Conservation (phyloP, 1,140 invertebrate genomes). For the Dufourea novaeangliae region DNA sequence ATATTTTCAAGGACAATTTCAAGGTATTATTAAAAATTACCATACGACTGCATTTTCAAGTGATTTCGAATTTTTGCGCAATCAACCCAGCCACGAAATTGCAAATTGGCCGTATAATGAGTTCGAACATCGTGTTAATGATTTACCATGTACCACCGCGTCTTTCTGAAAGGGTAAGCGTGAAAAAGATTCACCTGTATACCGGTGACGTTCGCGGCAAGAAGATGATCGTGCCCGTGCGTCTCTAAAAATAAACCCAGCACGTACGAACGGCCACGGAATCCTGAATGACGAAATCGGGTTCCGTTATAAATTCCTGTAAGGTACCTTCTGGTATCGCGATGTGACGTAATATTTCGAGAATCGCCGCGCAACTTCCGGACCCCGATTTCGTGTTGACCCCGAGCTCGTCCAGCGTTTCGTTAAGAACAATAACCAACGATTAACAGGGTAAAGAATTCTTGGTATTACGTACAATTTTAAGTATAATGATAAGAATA, state of each 20-base stretch:
- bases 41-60: no score
- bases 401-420: background rate
- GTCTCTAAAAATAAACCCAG: slow-evolving; percentile 57
- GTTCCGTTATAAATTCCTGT: slow-evolving; percentile 64
- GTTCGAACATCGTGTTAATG: background rate
- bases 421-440: no score
- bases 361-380: slow-evolving; percentile 18
- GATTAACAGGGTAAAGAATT: no score
- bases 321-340: slow-evolving; percentile 47
- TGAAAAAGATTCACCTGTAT: slow-evolving; percentile 11
- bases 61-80: no score
- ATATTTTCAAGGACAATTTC: no score
- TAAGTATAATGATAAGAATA: no score
- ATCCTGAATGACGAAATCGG: slow-evolving; percentile 65
- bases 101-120: background rate
- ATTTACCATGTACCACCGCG: background rate
- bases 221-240: slow-evolving; percentile 27
- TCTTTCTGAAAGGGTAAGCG: background rate
- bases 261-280: slow-evolving; percentile 47
- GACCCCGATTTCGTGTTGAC: background rate
- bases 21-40: no score
- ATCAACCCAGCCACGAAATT: no score
- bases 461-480: no score
- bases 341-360: slow-evolving; percentile 54
- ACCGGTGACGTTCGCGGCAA: background rate